These are phyloP conservation scores for Sus scrofa DNA, from an alignment of 2,113 vertebrate genomes.

Conservation along the genomic window DNA sequence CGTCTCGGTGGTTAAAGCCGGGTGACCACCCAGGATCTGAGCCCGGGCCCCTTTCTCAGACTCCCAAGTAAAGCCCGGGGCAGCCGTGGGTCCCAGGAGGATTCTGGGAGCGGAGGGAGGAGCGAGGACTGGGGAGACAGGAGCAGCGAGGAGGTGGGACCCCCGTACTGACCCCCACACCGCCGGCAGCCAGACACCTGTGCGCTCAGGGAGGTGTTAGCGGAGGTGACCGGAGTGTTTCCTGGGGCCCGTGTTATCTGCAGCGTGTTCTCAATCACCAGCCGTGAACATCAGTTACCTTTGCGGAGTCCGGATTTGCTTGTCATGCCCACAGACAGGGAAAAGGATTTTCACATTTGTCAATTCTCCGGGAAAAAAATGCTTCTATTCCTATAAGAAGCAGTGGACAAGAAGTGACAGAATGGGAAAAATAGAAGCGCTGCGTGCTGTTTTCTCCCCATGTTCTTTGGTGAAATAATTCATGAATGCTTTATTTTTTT, in stretches of 20 bases:
- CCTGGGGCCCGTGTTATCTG: neutral
- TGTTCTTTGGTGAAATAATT: neutral
- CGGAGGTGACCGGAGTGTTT: neutral
- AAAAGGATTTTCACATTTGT: neutral
- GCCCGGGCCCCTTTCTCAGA: neutral
- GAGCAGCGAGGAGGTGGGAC: neutral
- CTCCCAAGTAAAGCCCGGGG: neutral
- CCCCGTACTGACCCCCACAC: rapidly evolving
- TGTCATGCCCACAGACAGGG: neutral
- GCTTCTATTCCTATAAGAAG: neutral
- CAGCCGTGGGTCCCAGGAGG: neutral
- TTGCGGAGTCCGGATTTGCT: too few species aligned
- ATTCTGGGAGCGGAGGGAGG: neutral
- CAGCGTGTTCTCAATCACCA: rapidly evolving
- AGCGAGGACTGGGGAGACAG: neutral
- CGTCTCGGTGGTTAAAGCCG: neutral
- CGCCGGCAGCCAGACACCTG: too few species aligned
- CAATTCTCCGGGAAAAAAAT: neutral
- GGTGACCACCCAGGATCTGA: neutral
- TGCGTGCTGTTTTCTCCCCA: too few species aligned
- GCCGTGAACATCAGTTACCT: neutral
- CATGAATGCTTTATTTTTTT: too few species aligned
- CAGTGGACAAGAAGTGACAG: neutral
- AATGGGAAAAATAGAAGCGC: rapidly evolving
- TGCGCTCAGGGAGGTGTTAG: neutral